phyloP scores from a whole-genome alignment of 2,797 vertebrate genomes.

The Aldrovandia affinis region DNA sequence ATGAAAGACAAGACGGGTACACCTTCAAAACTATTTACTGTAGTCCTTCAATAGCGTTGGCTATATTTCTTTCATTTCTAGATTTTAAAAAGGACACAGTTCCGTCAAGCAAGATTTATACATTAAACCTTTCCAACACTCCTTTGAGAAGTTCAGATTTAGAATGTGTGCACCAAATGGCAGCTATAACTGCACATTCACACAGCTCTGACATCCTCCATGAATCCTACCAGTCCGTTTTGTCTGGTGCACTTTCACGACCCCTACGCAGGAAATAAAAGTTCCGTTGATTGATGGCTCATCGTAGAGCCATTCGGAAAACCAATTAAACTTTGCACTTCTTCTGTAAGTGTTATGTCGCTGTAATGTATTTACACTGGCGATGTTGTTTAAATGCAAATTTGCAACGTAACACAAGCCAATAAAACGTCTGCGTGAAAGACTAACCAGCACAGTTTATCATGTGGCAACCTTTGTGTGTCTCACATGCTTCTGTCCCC shows the following conservation, averaged over 20 bases:
- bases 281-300: constrained; percentile 28
- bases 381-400: constrained; percentile 68
- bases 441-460: constrained; percentile 33
- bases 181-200: background rate
- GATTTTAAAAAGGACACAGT: background rate
- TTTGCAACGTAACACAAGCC: constrained; percentile 54
- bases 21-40: constrained; percentile 52
- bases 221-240: background rate
- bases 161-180: background rate
- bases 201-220: background rate
- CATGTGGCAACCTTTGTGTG: constrained; percentile 32
- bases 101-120: background rate
- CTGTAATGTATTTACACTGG: constrained; percentile 69
- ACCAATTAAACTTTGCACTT: constrained; percentile 64
- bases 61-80: background rate
- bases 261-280: background rate
- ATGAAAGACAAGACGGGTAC: constrained; percentile 55
- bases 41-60: background rate
- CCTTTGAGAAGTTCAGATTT: background rate
- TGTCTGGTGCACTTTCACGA: background rate
- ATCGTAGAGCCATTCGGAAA: constrained; percentile 56
- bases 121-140: background rate
- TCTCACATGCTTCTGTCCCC: constrained; percentile 3
- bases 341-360: constrained; percentile 65
- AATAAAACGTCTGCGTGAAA: constrained; percentile 68